A percentile compares a stretch with the other conserved stretches of the same genome.
These are phyloP conservation scores for Lates japonicus DNA, from an alignment of 2,797 vertebrate species.

Conservation along the genomic window DNA sequence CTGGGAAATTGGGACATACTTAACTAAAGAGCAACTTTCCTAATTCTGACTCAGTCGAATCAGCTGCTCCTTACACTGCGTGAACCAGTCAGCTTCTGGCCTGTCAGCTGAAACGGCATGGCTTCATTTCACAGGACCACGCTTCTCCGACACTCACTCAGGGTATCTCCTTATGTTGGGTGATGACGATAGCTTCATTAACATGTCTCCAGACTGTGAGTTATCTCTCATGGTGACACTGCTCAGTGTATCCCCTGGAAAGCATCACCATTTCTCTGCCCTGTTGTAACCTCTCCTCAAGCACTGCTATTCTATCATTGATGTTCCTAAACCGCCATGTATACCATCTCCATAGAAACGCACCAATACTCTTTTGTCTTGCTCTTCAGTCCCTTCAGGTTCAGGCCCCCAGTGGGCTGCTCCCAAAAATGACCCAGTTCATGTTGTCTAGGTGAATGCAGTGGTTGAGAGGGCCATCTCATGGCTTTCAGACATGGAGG, in stretches of 20 bases:
- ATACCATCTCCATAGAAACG: constrained; percentile 2
- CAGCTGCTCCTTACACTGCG: constrained; percentile 6
- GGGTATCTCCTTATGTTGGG: constrained; percentile 6
- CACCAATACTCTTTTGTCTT: background rate
- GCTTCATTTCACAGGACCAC: constrained; percentile 34
- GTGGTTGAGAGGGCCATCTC: background rate
- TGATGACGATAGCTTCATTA: constrained; percentile 2
- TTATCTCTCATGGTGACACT: background rate
- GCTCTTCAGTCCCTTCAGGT: background rate
- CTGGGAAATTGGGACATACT: constrained; percentile 31
- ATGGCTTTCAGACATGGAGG: background rate
- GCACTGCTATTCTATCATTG: background rate
- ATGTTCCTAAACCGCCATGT: background rate
- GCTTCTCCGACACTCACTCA: constrained; percentile 4
- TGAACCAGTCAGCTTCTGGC: constrained; percentile 19
- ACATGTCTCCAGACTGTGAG: constrained; percentile 7
- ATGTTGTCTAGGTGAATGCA: constrained; percentile 1
- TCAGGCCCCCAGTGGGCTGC: background rate
- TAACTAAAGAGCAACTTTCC: constrained; percentile 20
- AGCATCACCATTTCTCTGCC: background rate
- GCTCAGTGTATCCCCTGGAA: background rate
- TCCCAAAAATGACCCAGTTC: constrained; percentile 2
- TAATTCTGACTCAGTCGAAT: constrained; percentile 27
- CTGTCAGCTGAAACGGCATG: constrained; percentile 17
- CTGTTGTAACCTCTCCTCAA: background rate